Evolutionary conservation across 2,113 vertebrate species (phyloP).

Genomic region (Nothobranchius kuhntae): DNA sequence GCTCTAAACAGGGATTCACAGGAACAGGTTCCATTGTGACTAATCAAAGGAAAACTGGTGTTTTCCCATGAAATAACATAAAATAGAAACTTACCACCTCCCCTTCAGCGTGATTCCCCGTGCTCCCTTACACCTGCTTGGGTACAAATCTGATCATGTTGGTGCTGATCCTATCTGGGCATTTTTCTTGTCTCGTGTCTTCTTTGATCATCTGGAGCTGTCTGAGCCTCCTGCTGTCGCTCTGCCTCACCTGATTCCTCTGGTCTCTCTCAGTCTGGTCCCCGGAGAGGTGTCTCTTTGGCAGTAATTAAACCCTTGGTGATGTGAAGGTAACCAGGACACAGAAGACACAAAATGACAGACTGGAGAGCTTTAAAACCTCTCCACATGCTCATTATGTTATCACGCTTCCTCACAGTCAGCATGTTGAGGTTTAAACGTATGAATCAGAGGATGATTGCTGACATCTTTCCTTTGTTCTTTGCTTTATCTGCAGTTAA

Average conservation of each 20-base stretch:
- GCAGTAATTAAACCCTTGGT: slow-evolving; percentile 75
- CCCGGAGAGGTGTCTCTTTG: slow-evolving; percentile 40
- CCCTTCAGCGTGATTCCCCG: slow-evolving; percentile 21
- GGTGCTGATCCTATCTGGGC: slow-evolving; percentile 15
- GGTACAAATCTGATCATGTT: slow-evolving; percentile 11
- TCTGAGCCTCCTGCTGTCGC: no score
- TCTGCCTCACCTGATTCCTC: slow-evolving; percentile 38
- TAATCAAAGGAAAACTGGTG: no score
- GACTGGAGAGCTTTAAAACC: slow-evolving; percentile 8
- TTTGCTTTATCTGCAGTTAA: neutral
- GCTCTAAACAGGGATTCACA: no score
- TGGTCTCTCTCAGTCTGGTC: slow-evolving; percentile 23
- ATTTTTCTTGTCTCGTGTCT: neutral
- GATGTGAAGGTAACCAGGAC: slow-evolving; percentile 67
- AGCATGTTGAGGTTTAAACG: slow-evolving; percentile 25
- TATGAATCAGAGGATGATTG: neutral
- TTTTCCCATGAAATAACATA: slow-evolving; percentile 7
- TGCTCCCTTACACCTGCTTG: slow-evolving; percentile 6
- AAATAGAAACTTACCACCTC: slow-evolving; percentile 49
- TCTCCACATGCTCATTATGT: slow-evolving; percentile 13
- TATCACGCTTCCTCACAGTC: slow-evolving; percentile 36
- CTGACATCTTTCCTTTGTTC: neutral
- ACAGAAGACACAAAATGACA: slow-evolving; percentile 52
- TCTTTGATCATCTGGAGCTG: slow-evolving; percentile 2
- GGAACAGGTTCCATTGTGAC: no score